Evolutionary conservation across 2,888 invertebrate genomes (phyloP).

Genomic region (Minunthozetes semirufus): DNA sequence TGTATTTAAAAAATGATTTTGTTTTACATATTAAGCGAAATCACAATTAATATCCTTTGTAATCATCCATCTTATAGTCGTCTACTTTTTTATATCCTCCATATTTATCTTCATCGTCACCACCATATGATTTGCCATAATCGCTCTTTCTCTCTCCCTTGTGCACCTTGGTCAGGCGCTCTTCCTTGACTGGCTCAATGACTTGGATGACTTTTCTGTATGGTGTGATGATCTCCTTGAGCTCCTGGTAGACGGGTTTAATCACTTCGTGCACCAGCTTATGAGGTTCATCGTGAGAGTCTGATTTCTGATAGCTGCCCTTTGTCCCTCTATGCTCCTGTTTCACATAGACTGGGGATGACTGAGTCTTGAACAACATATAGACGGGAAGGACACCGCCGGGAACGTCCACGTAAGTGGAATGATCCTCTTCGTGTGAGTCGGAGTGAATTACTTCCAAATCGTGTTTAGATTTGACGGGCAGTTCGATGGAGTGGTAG

Average conservation of each 20-base stretch:
- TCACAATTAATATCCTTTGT: too few species aligned
- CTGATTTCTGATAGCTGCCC: conserved; percentile 22
- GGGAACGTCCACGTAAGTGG: conserved; percentile 29
- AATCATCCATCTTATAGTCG: too few species aligned
- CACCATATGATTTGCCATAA: neutral
- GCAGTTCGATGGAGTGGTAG: neutral
- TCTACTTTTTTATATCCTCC: too few species aligned
- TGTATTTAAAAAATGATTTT: too few species aligned
- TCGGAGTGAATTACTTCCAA: neutral
- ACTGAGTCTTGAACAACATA: conserved; percentile 28
- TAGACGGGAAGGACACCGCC: conserved; percentile 23
- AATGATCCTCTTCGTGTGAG: neutral
- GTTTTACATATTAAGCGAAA: too few species aligned
- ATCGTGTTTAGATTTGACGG: neutral
- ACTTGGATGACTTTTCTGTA: neutral
- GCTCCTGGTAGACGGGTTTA: neutral
- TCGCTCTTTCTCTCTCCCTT: neutral
- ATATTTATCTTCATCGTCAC: neutral
- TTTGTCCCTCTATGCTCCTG: conserved; percentile 28
- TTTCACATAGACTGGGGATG: conserved; percentile 29
- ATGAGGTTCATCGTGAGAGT: conserved; percentile 30
- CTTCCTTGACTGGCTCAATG: neutral
- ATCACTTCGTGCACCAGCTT: conserved; percentile 27
- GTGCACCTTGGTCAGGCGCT: neutral
- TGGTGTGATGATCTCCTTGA: neutral